These are phyloP conservation scores for Steinernema khuongi DNA, from an alignment of 1,140 invertebrate genomes.

Conservation along the genomic window DNA sequence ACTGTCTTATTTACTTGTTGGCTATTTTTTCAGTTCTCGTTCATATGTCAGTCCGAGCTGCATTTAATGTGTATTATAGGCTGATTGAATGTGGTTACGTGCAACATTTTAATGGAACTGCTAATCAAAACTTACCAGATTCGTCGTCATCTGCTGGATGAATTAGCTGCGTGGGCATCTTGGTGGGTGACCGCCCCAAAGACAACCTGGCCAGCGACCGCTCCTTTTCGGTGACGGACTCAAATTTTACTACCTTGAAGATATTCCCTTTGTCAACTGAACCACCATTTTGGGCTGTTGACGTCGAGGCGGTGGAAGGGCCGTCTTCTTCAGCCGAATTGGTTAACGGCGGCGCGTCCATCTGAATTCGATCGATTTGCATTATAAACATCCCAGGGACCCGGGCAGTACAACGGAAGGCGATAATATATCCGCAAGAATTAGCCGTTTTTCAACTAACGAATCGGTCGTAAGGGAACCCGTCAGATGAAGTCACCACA, in stretches of 20 bases:
- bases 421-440: no score
- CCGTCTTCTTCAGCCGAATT: not conserved
- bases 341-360: not conserved
- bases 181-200: slow-evolving; percentile 63
- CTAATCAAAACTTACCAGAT: slow-evolving; percentile 67
- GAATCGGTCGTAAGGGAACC: no score
- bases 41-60: no score
- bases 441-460: no score
- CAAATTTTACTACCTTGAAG: slow-evolving; percentile 75
- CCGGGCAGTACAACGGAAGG: not conserved
- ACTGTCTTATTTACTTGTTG: no score
- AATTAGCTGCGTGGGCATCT: slow-evolving; percentile 59
- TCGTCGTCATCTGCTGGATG: slow-evolving; percentile 67
- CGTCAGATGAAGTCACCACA: no score
- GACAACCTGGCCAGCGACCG: slow-evolving; percentile 64
- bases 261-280: slow-evolving; percentile 1
- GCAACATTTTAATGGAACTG: no score
- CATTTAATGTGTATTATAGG: no score
- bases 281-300: slow-evolving; percentile 15
- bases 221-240: slow-evolving; percentile 77
- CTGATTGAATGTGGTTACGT: no score
- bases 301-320: not conserved
- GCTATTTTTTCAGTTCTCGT: no score
- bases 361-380: slow-evolving; percentile 19
- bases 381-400: not conserved